Conservation (phyloP, 2,797 vertebrate genomes). For the Spondyliosoma cantharus region DNA sequence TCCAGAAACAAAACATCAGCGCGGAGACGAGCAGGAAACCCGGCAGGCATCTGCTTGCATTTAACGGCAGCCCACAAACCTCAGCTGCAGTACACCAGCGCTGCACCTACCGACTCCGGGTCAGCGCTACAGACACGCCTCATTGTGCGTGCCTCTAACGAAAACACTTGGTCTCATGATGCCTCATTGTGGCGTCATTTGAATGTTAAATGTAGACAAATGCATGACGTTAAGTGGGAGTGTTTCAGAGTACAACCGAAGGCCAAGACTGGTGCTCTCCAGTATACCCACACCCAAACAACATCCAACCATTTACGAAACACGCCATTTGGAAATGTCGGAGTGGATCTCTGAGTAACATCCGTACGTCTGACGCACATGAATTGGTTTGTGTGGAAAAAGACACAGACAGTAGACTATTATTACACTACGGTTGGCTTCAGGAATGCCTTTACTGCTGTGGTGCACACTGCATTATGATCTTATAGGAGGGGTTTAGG, state of each 20-base stretch:
- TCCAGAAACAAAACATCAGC: slow-evolving; percentile 44
- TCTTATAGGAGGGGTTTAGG: background rate
- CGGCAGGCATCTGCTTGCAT: slow-evolving; percentile 62
- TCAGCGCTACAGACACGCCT: background rate
- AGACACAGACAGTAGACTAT: background rate
- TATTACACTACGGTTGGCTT: background rate
- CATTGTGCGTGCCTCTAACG: slow-evolving; percentile 1
- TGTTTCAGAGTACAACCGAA: slow-evolving; percentile 21
- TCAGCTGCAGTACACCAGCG: slow-evolving; percentile 29
- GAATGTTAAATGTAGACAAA: slow-evolving; percentile 67
- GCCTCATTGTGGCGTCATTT: slow-evolving; percentile 55
- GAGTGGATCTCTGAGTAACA: background rate
- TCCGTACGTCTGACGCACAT: background rate
- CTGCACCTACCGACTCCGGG: slow-evolving; percentile 12
- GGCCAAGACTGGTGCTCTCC: background rate
- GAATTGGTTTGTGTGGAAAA: too few relatives aligned
- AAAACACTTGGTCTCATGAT: slow-evolving; percentile 30
- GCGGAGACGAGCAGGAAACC: slow-evolving; percentile 14
- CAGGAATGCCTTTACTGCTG: background rate
- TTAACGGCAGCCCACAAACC: slow-evolving; percentile 67
- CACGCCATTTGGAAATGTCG: background rate
- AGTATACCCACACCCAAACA: background rate
- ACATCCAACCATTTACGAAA: background rate
- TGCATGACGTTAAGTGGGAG: background rate
- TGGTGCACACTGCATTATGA: background rate